Base-by-base conservation (phyloP, 2,113 vertebrate species). In the Spilogale gracilis region DNA sequence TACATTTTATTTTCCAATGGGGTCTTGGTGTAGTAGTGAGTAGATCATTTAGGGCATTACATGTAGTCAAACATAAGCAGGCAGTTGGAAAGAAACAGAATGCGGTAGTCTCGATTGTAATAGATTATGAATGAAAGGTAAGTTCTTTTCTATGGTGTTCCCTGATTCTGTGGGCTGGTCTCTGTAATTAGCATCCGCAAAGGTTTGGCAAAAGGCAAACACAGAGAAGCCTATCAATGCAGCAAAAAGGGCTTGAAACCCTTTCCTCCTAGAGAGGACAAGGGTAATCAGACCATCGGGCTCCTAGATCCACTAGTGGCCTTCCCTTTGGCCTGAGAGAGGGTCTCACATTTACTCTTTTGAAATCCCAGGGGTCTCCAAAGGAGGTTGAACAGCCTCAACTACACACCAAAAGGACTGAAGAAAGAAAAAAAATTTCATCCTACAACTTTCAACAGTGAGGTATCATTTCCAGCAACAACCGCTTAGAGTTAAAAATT, bases 41-140 rank as follows among this genome's bases (percentile, higher is more conserved):
- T 73, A 32, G 54, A n/a, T 93, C 76, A 14, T n/a, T 67, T 80
- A 38, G 16, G 82, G n/a, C 12, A n/a, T 91, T 48, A 23, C 7
- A 12, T 5, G 4, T 45, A 58, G 56, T 58, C 17, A 54, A 60
- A 95, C 56, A n/a, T 30, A 84, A 80, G 21, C 38, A 14, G 18
- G 32, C 2, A 25, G 30, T 60, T 82, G 60, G 58, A 93, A 89
- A 73, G 21, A 45, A 95, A 54, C 20, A 18, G 12, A 69, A 10
- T 13, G 8, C 0, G 0, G 38, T 1, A 71, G 63, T 56, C 5
- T 20, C 52, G 11, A 2, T 7, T 9, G 5, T 5, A 79, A 48
- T 1, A 56, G 48, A 56, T 78, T 74, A 43, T 67, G 86, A 82
- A 61, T 38, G 83, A 61, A 21, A 6, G 12, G 10, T 2, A 1